These are phyloP conservation scores for Dyspetes luteomarginatus DNA, from an alignment of 2,888 invertebrate genomes.

Conservation along the genomic window DNA sequence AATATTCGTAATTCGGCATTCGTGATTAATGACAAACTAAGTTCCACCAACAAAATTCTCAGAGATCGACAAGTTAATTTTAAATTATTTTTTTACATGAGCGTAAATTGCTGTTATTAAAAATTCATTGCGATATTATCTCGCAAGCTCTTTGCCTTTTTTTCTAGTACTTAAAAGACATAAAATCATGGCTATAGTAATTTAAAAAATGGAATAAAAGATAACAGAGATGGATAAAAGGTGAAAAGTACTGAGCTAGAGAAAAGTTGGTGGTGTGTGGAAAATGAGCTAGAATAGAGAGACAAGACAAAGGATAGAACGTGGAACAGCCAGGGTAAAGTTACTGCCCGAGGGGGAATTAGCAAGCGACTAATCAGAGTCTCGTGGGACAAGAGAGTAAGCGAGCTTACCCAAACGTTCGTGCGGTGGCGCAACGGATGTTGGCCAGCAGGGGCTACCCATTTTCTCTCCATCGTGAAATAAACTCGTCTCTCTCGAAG, in stretches of 20 bases:
- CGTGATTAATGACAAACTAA: not conserved
- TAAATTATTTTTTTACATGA: no score
- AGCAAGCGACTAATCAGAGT: slow-evolving; percentile 67
- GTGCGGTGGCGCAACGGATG: slow-evolving; percentile 14
- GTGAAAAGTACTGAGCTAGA: slow-evolving; percentile 6
- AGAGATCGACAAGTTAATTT: no score
- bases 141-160: no score
- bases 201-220: not conserved
- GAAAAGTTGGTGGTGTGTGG: not conserved
- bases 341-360: slow-evolving; percentile 69
- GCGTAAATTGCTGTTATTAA: no score
- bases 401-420: slow-evolving; percentile 36
- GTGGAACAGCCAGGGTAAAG: slow-evolving; percentile 57
- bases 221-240: not conserved
- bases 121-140: no score
- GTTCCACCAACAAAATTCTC: not conserved
- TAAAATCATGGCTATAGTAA: no score
- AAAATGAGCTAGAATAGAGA: slow-evolving; percentile 10
- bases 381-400: slow-evolving; percentile 49
- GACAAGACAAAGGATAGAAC: slow-evolving; percentile 47
- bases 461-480: slow-evolving; percentile 31
- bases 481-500: slow-evolving; percentile 26
- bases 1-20: not conserved
- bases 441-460: slow-evolving; percentile 32
- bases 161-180: no score